Evolutionary conservation across 2,113 vertebrate species (phyloP).

Genomic region (Colaptes auratus): DNA sequence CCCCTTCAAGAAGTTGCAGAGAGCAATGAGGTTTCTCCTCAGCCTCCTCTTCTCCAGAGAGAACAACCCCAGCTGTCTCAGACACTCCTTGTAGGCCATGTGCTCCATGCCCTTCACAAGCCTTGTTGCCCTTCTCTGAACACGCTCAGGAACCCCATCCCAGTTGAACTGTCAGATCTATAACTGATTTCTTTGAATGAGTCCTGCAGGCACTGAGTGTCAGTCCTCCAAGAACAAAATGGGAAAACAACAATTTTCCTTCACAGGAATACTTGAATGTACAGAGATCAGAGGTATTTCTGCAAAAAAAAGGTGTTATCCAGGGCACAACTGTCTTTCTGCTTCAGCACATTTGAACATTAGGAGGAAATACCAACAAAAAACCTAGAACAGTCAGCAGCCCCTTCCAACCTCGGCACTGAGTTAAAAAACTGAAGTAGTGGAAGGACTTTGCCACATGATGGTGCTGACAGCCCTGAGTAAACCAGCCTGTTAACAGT

Average conservation of each 20-base stretch:
- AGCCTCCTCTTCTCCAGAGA: no score
- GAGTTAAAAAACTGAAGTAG: background rate
- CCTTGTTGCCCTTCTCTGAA: no score
- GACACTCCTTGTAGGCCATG: no score
- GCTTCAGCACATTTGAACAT: background rate
- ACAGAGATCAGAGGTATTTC: background rate
- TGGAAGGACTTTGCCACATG: background rate
- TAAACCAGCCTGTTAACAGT: background rate
- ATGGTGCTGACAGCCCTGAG: conserved; percentile 9
- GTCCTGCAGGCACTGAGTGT: background rate
- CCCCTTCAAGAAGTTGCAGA: no score
- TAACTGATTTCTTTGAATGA: background rate
- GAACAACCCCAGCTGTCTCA: no score
- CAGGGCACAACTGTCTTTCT: background rate
- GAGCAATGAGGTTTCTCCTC: no score
- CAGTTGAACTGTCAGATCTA: background rate
- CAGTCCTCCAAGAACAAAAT: background rate
- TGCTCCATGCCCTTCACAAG: no score
- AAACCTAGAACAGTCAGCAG: background rate
- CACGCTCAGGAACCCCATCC: no score
- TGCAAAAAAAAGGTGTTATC: background rate
- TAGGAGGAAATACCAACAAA: background rate
- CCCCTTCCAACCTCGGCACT: rapidly evolving
- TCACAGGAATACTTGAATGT: background rate
- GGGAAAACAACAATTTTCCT: background rate